These are phyloP conservation scores for Chelmon rostratus DNA, from an alignment of 2,797 vertebrate species.

Conservation along the genomic window DNA sequence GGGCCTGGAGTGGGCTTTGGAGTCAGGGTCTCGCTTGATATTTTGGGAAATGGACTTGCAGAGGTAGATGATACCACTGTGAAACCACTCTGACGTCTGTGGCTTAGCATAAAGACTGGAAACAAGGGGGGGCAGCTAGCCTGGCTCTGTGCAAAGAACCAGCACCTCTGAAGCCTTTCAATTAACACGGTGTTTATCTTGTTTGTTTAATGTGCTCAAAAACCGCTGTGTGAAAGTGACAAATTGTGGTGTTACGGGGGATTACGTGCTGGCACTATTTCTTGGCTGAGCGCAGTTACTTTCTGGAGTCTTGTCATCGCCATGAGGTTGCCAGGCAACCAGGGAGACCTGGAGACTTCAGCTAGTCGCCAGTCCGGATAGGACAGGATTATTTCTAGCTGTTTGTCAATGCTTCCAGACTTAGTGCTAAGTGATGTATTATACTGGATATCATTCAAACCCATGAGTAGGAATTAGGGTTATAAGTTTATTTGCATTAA, in stretches of 20 bases:
- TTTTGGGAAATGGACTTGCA: slow-evolving; percentile 1
- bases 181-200: background rate
- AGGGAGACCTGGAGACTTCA: background rate
- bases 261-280: background rate
- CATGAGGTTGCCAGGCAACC: slow-evolving; percentile 24
- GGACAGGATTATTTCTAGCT: too few species aligned
- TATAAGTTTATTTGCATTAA: background rate
- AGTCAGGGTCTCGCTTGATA: background rate
- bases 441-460: too few species aligned
- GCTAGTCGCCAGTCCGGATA: background rate
- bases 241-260: background rate
- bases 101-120: background rate
- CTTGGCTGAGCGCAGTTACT: background rate
- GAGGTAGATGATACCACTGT: background rate
- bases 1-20: background rate
- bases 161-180: background rate
- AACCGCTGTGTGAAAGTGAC: background rate
- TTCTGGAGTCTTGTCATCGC: background rate
- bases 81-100: background rate
- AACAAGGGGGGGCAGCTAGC: too few species aligned
- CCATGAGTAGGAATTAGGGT: too few species aligned
- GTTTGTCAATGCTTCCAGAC: background rate
- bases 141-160: background rate
- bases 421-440: background rate
- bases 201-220: background rate